Conservation (phyloP, 2,113 vertebrate genomes). For the Dasyornis broadbenti region DNA sequence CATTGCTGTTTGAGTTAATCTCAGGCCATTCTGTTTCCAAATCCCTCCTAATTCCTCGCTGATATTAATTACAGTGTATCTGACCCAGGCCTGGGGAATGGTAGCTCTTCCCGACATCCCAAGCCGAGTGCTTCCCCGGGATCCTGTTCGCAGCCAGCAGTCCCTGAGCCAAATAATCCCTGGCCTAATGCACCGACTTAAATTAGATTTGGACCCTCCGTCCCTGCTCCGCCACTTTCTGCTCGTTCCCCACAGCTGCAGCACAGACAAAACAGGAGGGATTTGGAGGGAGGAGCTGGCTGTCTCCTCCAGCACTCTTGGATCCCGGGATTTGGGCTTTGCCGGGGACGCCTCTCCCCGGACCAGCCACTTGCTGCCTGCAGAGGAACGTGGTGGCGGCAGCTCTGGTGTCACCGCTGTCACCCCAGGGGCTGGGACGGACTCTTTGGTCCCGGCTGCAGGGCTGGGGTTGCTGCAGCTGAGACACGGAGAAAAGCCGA, state of each 20-base stretch:
- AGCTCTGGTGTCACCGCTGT: background rate
- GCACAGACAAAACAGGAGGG: background rate
- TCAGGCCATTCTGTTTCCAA: slow-evolving; percentile 7
- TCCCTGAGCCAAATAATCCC: background rate
- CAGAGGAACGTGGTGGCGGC: background rate
- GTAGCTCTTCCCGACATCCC: background rate
- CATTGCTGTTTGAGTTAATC: background rate
- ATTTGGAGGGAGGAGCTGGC: background rate
- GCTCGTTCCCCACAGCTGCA: background rate
- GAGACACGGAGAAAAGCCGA: fast-evolving
- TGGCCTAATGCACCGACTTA: background rate
- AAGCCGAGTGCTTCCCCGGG: fast-evolving
- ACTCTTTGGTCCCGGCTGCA: background rate
- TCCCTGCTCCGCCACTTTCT: background rate
- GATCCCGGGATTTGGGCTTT: fast-evolving
- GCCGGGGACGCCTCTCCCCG: fast-evolving
- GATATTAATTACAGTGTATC: background rate
- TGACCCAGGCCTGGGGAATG: background rate
- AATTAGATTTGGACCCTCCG: background rate
- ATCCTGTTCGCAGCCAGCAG: background rate
- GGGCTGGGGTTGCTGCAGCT: background rate
- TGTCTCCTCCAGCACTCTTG: background rate
- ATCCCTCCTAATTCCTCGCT: background rate
- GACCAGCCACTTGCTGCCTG: background rate
- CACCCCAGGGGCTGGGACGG: fast-evolving